Base-by-base conservation (phyloP, 2,797 vertebrate species). In the Xyrichtys novacula region DNA sequence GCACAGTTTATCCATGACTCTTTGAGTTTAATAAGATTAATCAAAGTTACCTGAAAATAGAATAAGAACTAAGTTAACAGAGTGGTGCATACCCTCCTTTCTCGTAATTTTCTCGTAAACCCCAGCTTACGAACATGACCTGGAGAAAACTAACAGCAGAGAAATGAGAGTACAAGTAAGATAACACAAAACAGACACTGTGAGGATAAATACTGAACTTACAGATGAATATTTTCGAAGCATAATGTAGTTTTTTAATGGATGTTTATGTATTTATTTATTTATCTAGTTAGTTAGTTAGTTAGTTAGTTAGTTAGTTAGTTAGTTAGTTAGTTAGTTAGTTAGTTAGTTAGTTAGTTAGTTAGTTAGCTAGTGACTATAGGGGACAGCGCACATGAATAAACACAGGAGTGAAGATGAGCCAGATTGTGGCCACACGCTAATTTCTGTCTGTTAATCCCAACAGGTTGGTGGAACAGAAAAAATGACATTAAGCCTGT, bases 61-160 rank as follows among this genome's bases (percentile, higher is more conserved):
- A 49, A 17, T 23, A 1, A 28, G 5, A 19, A 32, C 19, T 15
- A 25, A 38, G 10, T 7, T 20, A 17, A 26, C 6, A 2, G 1
- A 48, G 28, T 1, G 22, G 23, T 3, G 1, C 86, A 22, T 73
- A 94, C 94, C 83, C 80, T 92, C 76, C 78, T 90, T 17, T 86
- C 87, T 49, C 71, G 88, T 0, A 29, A 1, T 68, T 81, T 92
- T 52, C 94, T 92, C 1, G 93, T 95, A 74, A 79, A 53, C 2
- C 90, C 94, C 11, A 95, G 66, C 80, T 88, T 94, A 6, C 94
- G 88, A 2, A 57, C 64, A 63, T 87, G 84, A 6, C 14, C 56
- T 0, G 93, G 91, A 1, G 91, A 92, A 15, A 81, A 67, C 93
- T 94, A 65, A 29, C 34, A 20, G 44, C 4, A 55, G 6, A 54